Base-by-base conservation (phyloP, 2,113 vertebrate species). In the Zosterops hypoxanthus region DNA sequence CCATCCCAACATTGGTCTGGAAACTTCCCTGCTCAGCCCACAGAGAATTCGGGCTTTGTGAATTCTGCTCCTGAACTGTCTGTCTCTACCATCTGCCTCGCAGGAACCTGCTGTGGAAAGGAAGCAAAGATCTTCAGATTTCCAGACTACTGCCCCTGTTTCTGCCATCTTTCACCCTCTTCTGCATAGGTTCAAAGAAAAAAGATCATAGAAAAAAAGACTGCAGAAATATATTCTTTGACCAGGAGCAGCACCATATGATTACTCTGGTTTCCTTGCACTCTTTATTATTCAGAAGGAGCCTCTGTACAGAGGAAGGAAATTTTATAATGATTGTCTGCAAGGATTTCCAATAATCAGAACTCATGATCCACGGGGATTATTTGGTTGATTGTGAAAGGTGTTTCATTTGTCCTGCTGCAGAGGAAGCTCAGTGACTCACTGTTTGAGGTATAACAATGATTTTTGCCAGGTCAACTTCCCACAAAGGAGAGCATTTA, bases 371-470 rank as follows among this genome's bases (percentile, higher is more conserved):
- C 73, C 0, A 0, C 5, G 6, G 77, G 77, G 61, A 65, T 91
- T 85, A 69, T 42, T 80, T 93, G 82, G 57, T 52, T 73, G 44
- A n/a, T 80, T 70, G 77, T 55, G 52, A 57, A 36, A 78, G 5
- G 2, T 46, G 39, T 76, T 52, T 95, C 59, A 72, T 79, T 91
- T 96, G 53, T 89, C 59, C 76, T 94, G 34, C 61, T 76, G 5
- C 78, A 86, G 60, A 89, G 90, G 90, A 91, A 94, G 70, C 42
- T 93, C 31, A 19, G 47, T 94, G 87, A 90, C 59, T 96, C 80
- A 90, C 69, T 84, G 41, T 81, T 84, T 80, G 88, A 92, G 73
- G 86, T 66, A 53, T 33, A 94, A 90, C 61, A 68, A 57, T 76
- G 73, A 79, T 86, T 94, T 94, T 84, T 94, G 69, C 90, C 76